Base-by-base conservation (phyloP, 2,888 invertebrate species). In the Clusia tigrina region DNA sequence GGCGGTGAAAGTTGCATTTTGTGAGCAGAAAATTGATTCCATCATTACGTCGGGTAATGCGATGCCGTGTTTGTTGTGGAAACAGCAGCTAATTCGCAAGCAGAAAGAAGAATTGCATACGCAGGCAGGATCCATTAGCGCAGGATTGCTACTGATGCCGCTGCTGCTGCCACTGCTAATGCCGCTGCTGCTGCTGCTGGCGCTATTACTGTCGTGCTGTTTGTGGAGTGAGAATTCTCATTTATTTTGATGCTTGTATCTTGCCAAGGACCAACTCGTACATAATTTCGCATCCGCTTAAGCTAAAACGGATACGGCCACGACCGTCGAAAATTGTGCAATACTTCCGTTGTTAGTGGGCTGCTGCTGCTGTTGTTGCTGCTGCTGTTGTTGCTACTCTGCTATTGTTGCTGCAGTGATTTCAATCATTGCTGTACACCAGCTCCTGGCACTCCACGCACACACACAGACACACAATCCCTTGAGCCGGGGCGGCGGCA, bases 291-390 rank as follows among this genome's bases (percentile, higher is more conserved):
- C n/a, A n/a, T n/a, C n/a, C n/a, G n/a, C n/a, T n/a, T n/a, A n/a
- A n/a, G n/a, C n/a, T n/a, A n/a, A n/a, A n/a, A n/a, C n/a, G n/a
- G n/a, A n/a, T n/a, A n/a, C n/a, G n/a, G n/a, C n/a, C n/a, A n/a
- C n/a, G n/a, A n/a, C n/a, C n/a, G n/a, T n/a, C n/a, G n/a, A n/a
- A n/a, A n/a, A n/a, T n/a, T n/a, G n/a, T n/a, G n/a, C n/a, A n/a
- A 12, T 38, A 15, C 20, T 52, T 2, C 48, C 62, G 67, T 69
- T 68, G 74, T 77, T 72, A 74, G 77, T 77, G 77, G 72, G 77
- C 71, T 69, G 55, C 54, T 66, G 65, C 53, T 60, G 55, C 65
- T 64, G 18, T 24, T 42, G 15, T 37, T 60, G 54, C 65, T 54
- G 38, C 48, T 9, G 60, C 56, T 62, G 66, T 42, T 42, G 42